Evolutionary conservation across 2,888 invertebrate species (phyloP).

Genomic region (Oxyteleia sp.): DNA sequence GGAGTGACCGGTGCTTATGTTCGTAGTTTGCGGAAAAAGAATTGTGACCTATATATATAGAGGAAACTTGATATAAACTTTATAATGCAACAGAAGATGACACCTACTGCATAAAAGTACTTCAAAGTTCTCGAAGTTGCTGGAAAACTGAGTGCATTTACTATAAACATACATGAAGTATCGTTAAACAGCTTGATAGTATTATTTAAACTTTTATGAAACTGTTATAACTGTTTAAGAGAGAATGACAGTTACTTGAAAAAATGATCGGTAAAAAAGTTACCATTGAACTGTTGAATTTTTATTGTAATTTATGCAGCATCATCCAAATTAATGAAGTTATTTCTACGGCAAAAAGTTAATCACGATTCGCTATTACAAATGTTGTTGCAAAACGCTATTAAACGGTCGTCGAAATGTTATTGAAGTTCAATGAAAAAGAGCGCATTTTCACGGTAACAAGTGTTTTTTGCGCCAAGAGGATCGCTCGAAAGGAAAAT

Average conservation of each 20-base stretch:
- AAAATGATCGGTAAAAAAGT: conserved; percentile 2
- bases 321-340: conserved; percentile 22
- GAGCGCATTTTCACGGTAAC: too few species aligned
- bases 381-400: background rate
- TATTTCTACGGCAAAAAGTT: conserved; percentile 14
- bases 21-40: too few species aligned
- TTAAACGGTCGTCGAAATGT: too few species aligned
- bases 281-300: conserved; percentile 16
- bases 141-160: conserved; percentile 19
- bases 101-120: conserved; percentile 18
- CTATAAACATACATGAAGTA: conserved; percentile 14
- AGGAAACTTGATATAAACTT: conserved; percentile 20
- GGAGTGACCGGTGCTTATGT: too few species aligned
- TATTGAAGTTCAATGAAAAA: too few species aligned
- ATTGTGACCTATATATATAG: too few species aligned
- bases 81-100: conserved; percentile 27
- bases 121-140: conserved; percentile 20
- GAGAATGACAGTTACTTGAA: conserved; percentile 25
- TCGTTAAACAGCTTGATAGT: conserved; percentile 7
- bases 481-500: too few species aligned
- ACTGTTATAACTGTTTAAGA: conserved; percentile 29
- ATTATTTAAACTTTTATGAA: conserved; percentile 31
- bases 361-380: conserved; percentile 11
- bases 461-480: too few species aligned
- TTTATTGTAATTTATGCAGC: conserved; percentile 25